Base-by-base conservation (phyloP, 1,140 invertebrate genomes). In the Trachymyrmex cornetzi region DNA sequence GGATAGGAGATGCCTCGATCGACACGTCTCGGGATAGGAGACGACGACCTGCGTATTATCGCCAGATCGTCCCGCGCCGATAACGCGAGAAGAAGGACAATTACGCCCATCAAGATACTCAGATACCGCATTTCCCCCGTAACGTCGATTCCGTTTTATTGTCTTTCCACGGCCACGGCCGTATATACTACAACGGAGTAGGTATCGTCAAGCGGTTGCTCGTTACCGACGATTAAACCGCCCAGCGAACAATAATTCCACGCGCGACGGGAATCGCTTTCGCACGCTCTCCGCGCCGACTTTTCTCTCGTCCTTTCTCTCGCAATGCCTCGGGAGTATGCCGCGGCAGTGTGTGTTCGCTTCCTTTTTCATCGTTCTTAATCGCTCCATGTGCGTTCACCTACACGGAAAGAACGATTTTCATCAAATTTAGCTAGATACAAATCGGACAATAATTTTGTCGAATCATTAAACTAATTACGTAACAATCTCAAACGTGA, bases 31-130 rank as follows among this genome's bases (percentile, higher is more conserved):
- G 53, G 24, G 74, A 44, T 16, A 72, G 19, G 34, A 55, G 30
- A 61, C 74, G 74, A 44, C 7, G 74, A 30, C 11, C 9, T 24
- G 38, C 27, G 79, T 77, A 79, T 75, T 89, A 89, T 86, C 85
- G 34, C 27, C 66, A 90, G 91, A 91, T 92, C 89, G 77, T 57
- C 30, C 63, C 19, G 89, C 24, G 87, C 63, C 79, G 87, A 92
- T 91, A 89, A 85, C 79, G 77, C 77, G 85, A 64, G 67, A 89
- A 90, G 66, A 91, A 71, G 86, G 87, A 92, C 91, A 92, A 90
- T 92, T 92, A 91, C 74, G 84, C 86, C 85, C 75, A 87, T 87
- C 87, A 63, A 77, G 59, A 84, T 67, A 67, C 64, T 38, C 64
- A 22, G 64, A 66, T 48, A 74, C 55, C 67, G 67, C 59, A n/a